Percentiles rank a stretch among this genome's conserved stretches.
Evolutionary conservation across 2,888 invertebrate species (phyloP).

Genomic region (Dryococelus australis): DNA sequence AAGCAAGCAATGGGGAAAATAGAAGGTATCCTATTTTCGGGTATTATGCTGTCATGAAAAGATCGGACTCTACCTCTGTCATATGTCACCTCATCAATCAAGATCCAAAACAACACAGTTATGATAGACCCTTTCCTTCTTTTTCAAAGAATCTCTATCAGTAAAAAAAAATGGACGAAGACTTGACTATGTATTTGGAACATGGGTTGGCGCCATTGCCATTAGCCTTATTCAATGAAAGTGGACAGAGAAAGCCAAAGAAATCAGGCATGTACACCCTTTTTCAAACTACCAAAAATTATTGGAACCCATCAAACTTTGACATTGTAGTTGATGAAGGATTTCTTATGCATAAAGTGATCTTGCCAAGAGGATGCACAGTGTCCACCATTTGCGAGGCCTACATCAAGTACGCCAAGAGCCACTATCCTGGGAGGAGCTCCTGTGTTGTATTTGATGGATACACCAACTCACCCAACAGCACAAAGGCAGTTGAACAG

Average conservation of each 20-base stretch:
- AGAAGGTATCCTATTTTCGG: background rate
- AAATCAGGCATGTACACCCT: too few species aligned
- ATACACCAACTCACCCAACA: background rate
- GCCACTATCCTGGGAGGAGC: background rate
- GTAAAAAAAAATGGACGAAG: background rate
- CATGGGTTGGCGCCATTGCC: background rate
- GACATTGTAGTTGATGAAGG: background rate
- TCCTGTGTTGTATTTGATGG: background rate
- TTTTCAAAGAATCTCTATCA: background rate
- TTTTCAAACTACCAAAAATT: too few species aligned
- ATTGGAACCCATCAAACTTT: background rate
- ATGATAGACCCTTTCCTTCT: background rate
- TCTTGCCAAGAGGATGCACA: too few species aligned
- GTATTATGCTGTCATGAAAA: background rate
- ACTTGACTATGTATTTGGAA: background rate
- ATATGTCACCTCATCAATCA: background rate
- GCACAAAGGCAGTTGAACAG: background rate
- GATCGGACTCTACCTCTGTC: background rate
- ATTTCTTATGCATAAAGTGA: background rate
- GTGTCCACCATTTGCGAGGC: background rate
- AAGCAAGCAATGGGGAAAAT: background rate
- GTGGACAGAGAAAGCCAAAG: background rate
- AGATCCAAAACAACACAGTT: background rate
- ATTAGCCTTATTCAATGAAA: background rate
- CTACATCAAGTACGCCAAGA: background rate